Evolutionary conservation across 2,113 vertebrate species (phyloP), one percentile per base, ranked within the genome.

Genomic region (Beaufortia kweichowensis): DNA sequence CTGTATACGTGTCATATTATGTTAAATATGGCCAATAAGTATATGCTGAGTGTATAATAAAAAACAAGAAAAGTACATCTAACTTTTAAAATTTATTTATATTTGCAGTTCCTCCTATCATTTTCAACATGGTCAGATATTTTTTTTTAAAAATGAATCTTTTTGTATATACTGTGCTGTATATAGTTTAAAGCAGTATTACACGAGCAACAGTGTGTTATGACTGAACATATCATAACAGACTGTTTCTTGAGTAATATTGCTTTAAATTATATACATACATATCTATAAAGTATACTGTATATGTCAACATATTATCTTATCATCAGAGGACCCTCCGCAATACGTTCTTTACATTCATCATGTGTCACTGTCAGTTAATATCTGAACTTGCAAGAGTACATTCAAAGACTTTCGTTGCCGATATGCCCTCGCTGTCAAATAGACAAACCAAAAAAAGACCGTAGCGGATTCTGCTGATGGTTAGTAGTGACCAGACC

Each of bases 401-500:
- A 59, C 76, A 76, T 10, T 68, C 84, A 84, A 63, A 77, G 85
- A 84, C 82, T 88, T 84, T 83, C 63, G 88, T 88, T 85, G 64
- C 66, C 17, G 85, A 89, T 84, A 68, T 53, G 39, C 14, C 57
- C 71, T 66, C 75, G 67, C 78, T 73, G 70, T 78, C 66, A 48
- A 80, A 90, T 68, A 84, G 73, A 83, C 68, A 74, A 46, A 77
- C 43, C 75, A 69, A 79, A 56, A 33, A 31, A 69, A 46, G 50
- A 53, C 35, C 48, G 80, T 79, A 87, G 77, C 80, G 77, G 79
- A 79, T 86, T 75, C 75, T 81, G 82, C 89, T 86, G 72, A 60
- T 83, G 89, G 86, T 83, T 23, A 80, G 71, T 77, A 89, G 85
- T 91, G 89, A 89, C 89, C 90, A 90, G 85, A 86, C 74, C 85